Percentiles rank a stretch among this genome's conserved stretches.
These are phyloP conservation scores for Rhagium mordax DNA, from an alignment of 2,888 invertebrate species.

Conservation along the genomic window DNA sequence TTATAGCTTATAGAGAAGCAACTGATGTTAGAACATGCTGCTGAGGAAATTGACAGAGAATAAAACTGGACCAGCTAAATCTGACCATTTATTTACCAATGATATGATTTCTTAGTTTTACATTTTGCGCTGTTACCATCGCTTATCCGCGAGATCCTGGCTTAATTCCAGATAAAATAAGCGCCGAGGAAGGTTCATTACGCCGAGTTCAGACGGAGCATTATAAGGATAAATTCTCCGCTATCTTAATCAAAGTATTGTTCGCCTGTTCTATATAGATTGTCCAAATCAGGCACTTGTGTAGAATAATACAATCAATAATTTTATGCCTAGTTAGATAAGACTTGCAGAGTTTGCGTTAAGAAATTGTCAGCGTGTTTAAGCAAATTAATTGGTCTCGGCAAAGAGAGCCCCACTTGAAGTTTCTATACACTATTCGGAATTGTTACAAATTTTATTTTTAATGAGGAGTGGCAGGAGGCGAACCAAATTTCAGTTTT, in stretches of 20 bases:
- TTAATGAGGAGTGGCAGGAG: too few relatives aligned
- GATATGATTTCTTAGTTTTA: too few relatives aligned
- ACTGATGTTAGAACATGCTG: too few relatives aligned
- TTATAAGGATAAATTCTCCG: not conserved
- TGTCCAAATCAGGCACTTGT: not conserved
- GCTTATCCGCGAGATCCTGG: not conserved
- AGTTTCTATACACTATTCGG: too few relatives aligned
- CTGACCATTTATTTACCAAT: too few relatives aligned
- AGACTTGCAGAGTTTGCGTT: not conserved
- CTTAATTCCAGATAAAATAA: not conserved
- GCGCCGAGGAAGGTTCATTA: not conserved
- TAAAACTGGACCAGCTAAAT: too few relatives aligned
- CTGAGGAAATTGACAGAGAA: too few relatives aligned
- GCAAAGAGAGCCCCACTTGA: not conserved
- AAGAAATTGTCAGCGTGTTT: not conserved
- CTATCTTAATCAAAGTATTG: not conserved
- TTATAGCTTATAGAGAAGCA: too few relatives aligned
- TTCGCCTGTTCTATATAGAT: not conserved
- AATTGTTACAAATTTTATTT: too few relatives aligned
- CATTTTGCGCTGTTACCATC: too few relatives aligned
- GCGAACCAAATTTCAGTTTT: too few relatives aligned
- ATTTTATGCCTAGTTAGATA: not conserved
- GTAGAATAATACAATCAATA: not conserved
- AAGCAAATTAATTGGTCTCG: not conserved
- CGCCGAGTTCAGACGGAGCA: not conserved